Percentiles rank a stretch among this genome's conserved stretches.
Conservation (phyloP, 2,888 invertebrate genomes). For the Pseudococcus viburni region DNA sequence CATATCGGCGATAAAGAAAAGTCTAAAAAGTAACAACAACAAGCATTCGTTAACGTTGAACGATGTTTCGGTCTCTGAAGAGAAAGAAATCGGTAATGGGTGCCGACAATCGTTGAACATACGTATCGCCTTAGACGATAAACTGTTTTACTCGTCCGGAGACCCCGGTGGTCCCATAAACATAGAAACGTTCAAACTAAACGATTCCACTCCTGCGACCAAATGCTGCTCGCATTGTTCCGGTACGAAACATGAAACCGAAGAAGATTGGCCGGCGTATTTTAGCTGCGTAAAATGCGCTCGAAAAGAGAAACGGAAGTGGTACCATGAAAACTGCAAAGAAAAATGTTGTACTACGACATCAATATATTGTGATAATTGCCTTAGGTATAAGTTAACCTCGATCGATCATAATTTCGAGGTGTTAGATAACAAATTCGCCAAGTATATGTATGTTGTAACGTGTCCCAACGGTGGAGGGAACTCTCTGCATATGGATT, state of each 20-base stretch:
- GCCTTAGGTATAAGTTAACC: slow-evolving; percentile 52
- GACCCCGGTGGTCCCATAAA: slow-evolving; percentile 19
- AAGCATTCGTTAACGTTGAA: slow-evolving; percentile 5
- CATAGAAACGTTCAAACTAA: slow-evolving; percentile 63
- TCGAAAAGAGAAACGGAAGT: slow-evolving; percentile 42
- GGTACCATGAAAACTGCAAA: slow-evolving; percentile 57
- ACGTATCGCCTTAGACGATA: slow-evolving; percentile 57
- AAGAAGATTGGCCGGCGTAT: slow-evolving; percentile 37
- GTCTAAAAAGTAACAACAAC: slow-evolving; percentile 54
- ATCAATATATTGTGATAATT: slow-evolving; percentile 61
- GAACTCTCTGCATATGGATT: slow-evolving; percentile 89
- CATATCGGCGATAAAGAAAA: slow-evolving; percentile 54
- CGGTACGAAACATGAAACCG: slow-evolving; percentile 7
- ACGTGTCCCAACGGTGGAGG: slow-evolving; percentile 86
- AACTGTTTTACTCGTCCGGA: slow-evolving; percentile 7
- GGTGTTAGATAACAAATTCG: slow-evolving; percentile 51
- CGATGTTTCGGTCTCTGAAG: slow-evolving; percentile 49
- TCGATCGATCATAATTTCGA: slow-evolving; percentile 60
- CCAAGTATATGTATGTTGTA: slow-evolving; percentile 63
- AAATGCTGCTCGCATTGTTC: slow-evolving; percentile 50
- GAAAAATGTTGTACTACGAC: slow-evolving; percentile 57
- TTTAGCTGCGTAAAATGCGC: slow-evolving; percentile 51
- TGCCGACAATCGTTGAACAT: slow-evolving; percentile 45
- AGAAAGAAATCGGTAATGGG: slow-evolving; percentile 42
- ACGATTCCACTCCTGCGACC: slow-evolving; percentile 12